A percentile compares a stretch with the other conserved stretches of the same genome.
phyloP scores from a whole-genome alignment of 2,113 vertebrate species.

The western clawed frog (Xenopus tropicalis) region UCB_Xtro_10.0 CM004445.2:110800501-110801000 shows the following conservation, averaged over 20 bases:
- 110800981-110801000: too few species aligned
- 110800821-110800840: constrained; percentile 88
- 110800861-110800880: constrained; percentile 93
- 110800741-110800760: fast-evolving
- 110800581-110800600: constrained; percentile 35
- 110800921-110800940: constrained; percentile 89
- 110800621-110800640: constrained; percentile 18
- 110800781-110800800: constrained; percentile 4
- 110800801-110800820: constrained; percentile 88
- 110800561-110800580: constrained; percentile 26
- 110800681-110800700: constrained; percentile 13
- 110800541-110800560: constrained; percentile 21
- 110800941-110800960: constrained; percentile 83
- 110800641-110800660: constrained; percentile 12
- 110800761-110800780: constrained; percentile 14
- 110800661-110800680: constrained; percentile 28
- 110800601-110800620: constrained; percentile 25
- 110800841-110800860: constrained; percentile 86
- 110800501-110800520: constrained; percentile 19
- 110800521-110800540: constrained; percentile 17
- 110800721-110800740: constrained; percentile 9
- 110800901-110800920: constrained; percentile 95
- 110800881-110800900: constrained; percentile 84
- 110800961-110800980: too few species aligned
- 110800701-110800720: constrained; percentile 12